These are phyloP conservation scores for Nymphalis polychloros DNA, from an alignment of 2,888 invertebrate species.

Conservation along the genomic window DNA sequence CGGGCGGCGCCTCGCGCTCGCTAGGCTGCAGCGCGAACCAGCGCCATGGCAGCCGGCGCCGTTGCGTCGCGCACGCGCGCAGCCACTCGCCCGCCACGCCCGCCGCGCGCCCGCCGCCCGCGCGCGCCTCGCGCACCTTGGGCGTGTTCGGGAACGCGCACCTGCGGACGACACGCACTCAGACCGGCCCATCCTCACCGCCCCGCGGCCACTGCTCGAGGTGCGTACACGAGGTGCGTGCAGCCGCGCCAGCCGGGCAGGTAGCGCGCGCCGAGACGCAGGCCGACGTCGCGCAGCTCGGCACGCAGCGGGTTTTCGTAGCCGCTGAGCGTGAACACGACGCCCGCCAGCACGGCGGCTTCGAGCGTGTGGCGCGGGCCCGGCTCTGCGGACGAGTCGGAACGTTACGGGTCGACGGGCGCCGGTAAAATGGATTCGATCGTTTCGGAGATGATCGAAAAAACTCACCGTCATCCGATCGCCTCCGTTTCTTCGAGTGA, in stretches of 20 bases:
- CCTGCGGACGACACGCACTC: slow-evolving; percentile 66
- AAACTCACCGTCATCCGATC: slow-evolving; percentile 21
- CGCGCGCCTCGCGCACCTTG: slow-evolving; percentile 88
- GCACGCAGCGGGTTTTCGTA: slow-evolving; percentile 91
- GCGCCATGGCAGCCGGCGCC: slow-evolving; percentile 85
- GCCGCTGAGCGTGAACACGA: slow-evolving; percentile 92
- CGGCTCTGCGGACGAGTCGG: no score
- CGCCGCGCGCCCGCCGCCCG: slow-evolving; percentile 65
- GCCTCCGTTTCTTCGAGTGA: slow-evolving; percentile 21
- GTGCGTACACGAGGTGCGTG: slow-evolving; percentile 87
- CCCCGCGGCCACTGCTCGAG: no score
- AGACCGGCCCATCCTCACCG: not conserved
- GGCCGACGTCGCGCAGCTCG: slow-evolving; percentile 84
- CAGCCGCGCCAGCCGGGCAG: slow-evolving; percentile 86
- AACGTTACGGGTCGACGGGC: no score
- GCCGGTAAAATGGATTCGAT: no score
- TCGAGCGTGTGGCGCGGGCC: not conserved
- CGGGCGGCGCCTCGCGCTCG: slow-evolving; percentile 36
- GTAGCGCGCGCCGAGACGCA: slow-evolving; percentile 90
- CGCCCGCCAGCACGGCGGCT: slow-evolving; percentile 75
- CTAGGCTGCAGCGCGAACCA: slow-evolving; percentile 80
- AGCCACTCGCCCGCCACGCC: slow-evolving; percentile 90
- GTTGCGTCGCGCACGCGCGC: slow-evolving; percentile 81
- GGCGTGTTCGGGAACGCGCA: slow-evolving; percentile 95
- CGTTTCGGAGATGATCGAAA: not conserved